Conservation (phyloP, 2,113 vertebrate genomes). For the Ifrita kowaldi region DNA sequence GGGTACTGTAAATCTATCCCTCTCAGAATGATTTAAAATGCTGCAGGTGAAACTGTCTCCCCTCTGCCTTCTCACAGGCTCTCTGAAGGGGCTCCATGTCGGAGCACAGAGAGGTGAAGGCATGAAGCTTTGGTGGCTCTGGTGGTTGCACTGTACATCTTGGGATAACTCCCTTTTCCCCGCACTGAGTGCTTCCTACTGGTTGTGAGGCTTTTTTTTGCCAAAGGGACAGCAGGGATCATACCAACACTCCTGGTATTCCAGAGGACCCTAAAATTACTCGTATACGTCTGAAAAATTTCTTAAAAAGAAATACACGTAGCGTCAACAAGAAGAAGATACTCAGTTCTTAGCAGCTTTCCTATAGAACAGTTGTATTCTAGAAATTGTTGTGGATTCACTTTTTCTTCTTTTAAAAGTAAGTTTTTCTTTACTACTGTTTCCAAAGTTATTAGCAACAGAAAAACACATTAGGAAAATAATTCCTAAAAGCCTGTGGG, state of each 20-base stretch:
- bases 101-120: background rate
- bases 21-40: background rate
- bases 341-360: background rate
- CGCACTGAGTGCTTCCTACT: background rate
- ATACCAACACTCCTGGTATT: background rate
- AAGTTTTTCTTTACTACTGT: background rate
- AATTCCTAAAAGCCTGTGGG: background rate
- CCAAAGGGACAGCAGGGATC: accelerated
- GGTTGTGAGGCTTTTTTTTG: background rate
- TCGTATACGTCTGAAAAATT: background rate
- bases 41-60: background rate
- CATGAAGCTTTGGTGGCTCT: background rate
- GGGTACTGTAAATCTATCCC: slow-evolving; percentile 23
- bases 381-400: background rate
- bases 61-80: background rate
- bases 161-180: background rate
- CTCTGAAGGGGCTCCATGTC: background rate
- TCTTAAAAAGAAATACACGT: background rate
- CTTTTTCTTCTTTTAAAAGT: background rate
- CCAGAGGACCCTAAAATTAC: background rate
- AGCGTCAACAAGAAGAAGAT: background rate
- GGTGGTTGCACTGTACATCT: background rate
- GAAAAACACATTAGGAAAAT: background rate
- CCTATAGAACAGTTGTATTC: background rate
- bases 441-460: background rate